A percentile compares a stretch with the other conserved stretches of the same genome.
phyloP scores from a whole-genome alignment of 1,140 invertebrate genomes.

The Ephestia elutella region DNA sequence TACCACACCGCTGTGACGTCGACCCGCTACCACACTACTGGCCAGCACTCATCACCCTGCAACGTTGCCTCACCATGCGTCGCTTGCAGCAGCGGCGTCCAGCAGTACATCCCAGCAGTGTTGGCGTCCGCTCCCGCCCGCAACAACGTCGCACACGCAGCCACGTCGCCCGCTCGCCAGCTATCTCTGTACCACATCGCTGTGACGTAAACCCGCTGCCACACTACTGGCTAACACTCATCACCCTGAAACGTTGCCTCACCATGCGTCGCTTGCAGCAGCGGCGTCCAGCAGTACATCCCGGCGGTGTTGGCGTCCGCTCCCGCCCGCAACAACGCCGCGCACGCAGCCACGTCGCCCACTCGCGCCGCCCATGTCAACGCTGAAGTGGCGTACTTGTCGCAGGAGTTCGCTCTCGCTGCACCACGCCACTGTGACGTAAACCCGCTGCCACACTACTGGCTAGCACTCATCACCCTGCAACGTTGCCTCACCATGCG shows the following conservation, averaged over 20 bases:
- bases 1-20: too few species aligned
- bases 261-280: slow-evolving; percentile 90
- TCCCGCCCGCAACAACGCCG: slow-evolving; percentile 86
- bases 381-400: slow-evolving; percentile 98
- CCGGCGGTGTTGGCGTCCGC: slow-evolving; percentile 75
- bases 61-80: slow-evolving; percentile 81
- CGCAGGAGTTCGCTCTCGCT: slow-evolving; percentile 94
- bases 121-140: slow-evolving; percentile 81
- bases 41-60: too few species aligned
- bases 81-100: slow-evolving; percentile 94
- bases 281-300: slow-evolving; percentile 95
- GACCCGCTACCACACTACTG: too few species aligned
- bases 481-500: slow-evolving; percentile 78
- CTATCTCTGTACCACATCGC: slow-evolving; percentile 92
- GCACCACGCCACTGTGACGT: slow-evolving; percentile 90
- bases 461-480: too few species aligned
- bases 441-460: slow-evolving; percentile 94
- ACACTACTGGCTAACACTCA: too few species aligned
- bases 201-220: slow-evolving; percentile 93
- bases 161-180: slow-evolving; percentile 91
- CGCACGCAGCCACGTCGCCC: slow-evolving; percentile 90
- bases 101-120: slow-evolving; percentile 87
- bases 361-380: slow-evolving; percentile 96
- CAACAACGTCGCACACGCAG: slow-evolving; percentile 89
- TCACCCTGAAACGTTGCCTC: too few species aligned